A percentile compares a stretch with the other conserved stretches of the same genome.
These are phyloP conservation scores for Salvator merianae DNA, from an alignment of 2,113 vertebrate species.

Conservation along the genomic window DNA sequence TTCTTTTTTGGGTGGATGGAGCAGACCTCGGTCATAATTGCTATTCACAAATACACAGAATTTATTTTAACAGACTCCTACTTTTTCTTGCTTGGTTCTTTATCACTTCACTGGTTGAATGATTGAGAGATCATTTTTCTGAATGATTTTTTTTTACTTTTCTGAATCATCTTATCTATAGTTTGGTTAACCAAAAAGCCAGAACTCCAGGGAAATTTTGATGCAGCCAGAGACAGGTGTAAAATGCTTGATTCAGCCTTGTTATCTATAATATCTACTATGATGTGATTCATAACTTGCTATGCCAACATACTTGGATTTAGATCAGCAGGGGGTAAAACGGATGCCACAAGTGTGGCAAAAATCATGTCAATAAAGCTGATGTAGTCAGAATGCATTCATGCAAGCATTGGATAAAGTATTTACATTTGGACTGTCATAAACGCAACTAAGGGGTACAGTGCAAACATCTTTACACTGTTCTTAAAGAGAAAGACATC, in stretches of 20 bases:
- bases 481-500: too few species aligned
- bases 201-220: neutral
- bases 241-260: neutral
- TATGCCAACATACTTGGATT: neutral
- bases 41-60: neutral
- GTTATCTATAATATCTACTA: neutral
- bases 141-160: neutral
- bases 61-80: neutral
- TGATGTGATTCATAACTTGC: neutral
- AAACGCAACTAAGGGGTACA: neutral
- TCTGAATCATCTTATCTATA: rapidly evolving
- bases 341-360: neutral
- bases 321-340: neutral
- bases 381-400: neutral
- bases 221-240: neutral
- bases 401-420: neutral
- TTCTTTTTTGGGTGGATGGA: neutral
- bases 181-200: conserved; percentile 3
- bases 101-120: conserved; percentile 16
- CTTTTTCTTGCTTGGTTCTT: conserved; percentile 16
- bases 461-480: too few species aligned
- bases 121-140: neutral
- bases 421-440: neutral
- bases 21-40: neutral
- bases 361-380: conserved; percentile 1